Percentiles rank a stretch among this genome's conserved stretches.
These are phyloP conservation scores for Chiridota heheva DNA, from an alignment of 35 echinoderm and acorn worm genomes.

Conservation along the genomic window DNA sequence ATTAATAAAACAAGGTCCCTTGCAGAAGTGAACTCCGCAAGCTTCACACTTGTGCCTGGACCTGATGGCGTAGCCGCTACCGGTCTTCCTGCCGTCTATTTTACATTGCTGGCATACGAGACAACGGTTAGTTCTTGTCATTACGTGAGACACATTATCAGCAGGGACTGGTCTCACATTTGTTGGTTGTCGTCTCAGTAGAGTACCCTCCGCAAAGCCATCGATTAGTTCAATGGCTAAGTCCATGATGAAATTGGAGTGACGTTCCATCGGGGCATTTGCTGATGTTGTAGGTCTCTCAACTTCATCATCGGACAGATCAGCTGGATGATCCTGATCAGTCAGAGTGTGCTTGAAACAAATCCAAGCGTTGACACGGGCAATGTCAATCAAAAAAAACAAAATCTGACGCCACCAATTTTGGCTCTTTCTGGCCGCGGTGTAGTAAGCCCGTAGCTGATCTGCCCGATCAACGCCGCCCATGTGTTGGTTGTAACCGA, in stretches of 20 bases:
- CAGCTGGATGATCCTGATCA: neutral
- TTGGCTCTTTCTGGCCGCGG: conserved; percentile 16
- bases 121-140: neutral
- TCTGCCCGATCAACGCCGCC: conserved; percentile 53
- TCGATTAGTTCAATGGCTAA: conserved; percentile 20
- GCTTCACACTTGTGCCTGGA: conserved; percentile 5
- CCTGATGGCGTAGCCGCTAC: neutral
- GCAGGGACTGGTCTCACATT: neutral
- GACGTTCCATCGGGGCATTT: neutral
- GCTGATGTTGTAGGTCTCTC: neutral
- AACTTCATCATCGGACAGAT: neutral
- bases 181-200: neutral
- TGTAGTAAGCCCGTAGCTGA: conserved; percentile 34
- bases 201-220: neutral
- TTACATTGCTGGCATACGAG: conserved; percentile 8
- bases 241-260: conserved; percentile 17
- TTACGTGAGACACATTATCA: neutral
- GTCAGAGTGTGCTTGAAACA: neutral
- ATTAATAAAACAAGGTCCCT: conserved; percentile 24
- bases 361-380: conserved; percentile 35
- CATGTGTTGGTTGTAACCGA: conserved; percentile 49
- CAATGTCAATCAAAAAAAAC: conserved; percentile 40
- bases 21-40: conserved; percentile 29
- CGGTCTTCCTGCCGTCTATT: neutral
- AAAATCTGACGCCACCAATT: conserved; percentile 48